A percentile compares a stretch with the other conserved stretches of the same genome.
Evolutionary conservation across 2,888 invertebrate species (phyloP).

Genomic region (Euzophera pinguis): DNA sequence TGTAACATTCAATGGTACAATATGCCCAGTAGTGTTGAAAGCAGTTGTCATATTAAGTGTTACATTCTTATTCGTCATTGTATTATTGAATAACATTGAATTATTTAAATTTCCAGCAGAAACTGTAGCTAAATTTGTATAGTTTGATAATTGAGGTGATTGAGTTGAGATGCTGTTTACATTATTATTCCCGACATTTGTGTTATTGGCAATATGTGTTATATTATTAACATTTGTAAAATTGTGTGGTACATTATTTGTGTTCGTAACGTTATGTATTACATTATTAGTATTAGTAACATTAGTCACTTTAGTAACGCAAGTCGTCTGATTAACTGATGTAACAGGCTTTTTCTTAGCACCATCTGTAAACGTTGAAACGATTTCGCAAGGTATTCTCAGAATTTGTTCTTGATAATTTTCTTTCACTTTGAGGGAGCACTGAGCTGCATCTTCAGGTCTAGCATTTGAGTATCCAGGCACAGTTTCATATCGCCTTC

Average conservation of each 20-base stretch:
- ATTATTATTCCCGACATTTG: not conserved
- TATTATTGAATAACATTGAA: too few relatives aligned
- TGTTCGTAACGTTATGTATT: not conserved
- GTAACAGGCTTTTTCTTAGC: constrained; percentile 29
- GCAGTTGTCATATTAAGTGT: not conserved
- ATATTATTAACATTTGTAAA: not conserved
- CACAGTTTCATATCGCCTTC: constrained; percentile 40
- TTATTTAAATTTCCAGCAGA: not conserved
- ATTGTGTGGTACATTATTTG: too few relatives aligned
- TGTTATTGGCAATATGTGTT: not conserved
- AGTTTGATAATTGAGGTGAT: not conserved
- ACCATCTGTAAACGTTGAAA: constrained; percentile 62
- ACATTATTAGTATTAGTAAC: constrained; percentile 9
- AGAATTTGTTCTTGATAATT: constrained; percentile 43
- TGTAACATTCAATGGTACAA: not conserved
- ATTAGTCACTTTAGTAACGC: constrained; percentile 35
- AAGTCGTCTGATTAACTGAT: constrained; percentile 43
- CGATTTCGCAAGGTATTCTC: constrained; percentile 69
- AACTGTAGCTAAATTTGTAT: not conserved
- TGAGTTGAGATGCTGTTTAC: too few relatives aligned
- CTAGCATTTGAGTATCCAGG: constrained; percentile 24
- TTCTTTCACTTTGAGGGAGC: constrained; percentile 55
- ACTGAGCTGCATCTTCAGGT: constrained; percentile 44
- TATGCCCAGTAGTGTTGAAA: not conserved
- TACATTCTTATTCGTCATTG: not conserved